Base-by-base conservation (phyloP, 2,797 vertebrate species). In the Prionace glauca region DNA sequence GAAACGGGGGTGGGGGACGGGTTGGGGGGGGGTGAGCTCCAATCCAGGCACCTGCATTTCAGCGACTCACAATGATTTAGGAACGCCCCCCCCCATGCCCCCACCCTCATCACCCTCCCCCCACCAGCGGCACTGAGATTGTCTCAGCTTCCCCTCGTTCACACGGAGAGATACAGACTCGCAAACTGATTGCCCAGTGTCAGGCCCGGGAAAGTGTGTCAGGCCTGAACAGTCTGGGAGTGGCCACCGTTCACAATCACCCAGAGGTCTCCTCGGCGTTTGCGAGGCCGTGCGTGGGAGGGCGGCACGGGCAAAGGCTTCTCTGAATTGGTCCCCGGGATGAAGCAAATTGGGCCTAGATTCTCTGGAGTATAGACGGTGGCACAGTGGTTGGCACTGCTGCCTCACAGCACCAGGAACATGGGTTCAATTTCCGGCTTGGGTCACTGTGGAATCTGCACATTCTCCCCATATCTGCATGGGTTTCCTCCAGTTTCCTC, bases 41-140 rank as follows among this genome's bases (percentile, higher is more conserved):
- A 74, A 95, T 50, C 56, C 93, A 77, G 41, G 69, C 93, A 74
- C 45, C 93, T 95, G 93, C 93, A 74, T n/a, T 50, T 74, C 26
- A 50, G 69, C 36, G 45, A 45, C 69, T 32, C 36, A 77, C 93
- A 95, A 77, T 56, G 14, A 60, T 45, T 56, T 22, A 9, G 3
- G 69, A 4, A 16, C 62, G 1, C 20, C 20, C n/a, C 67, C 16
- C 20, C 22, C 20, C 67, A n/a, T n/a, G n/a, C 16, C 3, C 36
- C n/a, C 62, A 11, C 12, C 62, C 62, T 14, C 62, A 11, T 12
- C 62, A 0, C 67, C 16, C 9, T 22, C n/a, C 67, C 16, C 20
- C 36, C n/a, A 3, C 67, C 14, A 9, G 20, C n/a, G 45, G 26
- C 72, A 10, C 45, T 95, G n/a, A n/a, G 11, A 32, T n/a, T 18